Evolutionary conservation across 2,888 invertebrate species (phyloP).

Genomic region (Dolomedes plantarius): DNA sequence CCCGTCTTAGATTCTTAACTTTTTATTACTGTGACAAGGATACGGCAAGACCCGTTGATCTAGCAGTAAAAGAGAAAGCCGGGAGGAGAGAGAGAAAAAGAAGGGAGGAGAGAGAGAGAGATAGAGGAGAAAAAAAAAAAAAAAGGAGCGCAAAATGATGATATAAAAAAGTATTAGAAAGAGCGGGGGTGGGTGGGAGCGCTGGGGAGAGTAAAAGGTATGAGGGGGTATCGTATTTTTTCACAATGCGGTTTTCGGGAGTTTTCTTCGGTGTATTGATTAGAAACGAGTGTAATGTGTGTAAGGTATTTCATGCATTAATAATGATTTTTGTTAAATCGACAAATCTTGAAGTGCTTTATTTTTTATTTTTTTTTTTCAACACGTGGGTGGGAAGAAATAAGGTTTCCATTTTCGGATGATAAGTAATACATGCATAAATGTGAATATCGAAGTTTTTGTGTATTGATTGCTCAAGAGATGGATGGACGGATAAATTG

Average conservation of each 20-base stretch:
- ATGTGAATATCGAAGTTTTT: not conserved
- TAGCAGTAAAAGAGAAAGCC: not conserved
- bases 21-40: constrained; percentile 36
- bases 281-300: not conserved
- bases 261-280: constrained; percentile 15
- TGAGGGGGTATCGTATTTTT: constrained; percentile 12
- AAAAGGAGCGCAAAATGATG: constrained; percentile 1
- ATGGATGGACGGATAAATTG: not conserved
- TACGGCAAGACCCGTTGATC: not conserved
- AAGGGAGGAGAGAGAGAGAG: too few relatives aligned
- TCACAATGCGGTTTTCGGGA: not conserved
- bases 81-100: not conserved
- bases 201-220: not conserved
- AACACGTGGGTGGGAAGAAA: not conserved
- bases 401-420: not conserved
- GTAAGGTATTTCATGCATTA: constrained; percentile 18
- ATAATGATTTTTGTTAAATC: constrained; percentile 16
- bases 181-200: not conserved
- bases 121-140: not conserved
- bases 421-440: constrained; percentile 11
- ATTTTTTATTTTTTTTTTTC: not conserved
- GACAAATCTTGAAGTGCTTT: not conserved
- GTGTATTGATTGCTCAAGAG: not conserved
- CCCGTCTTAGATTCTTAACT: constrained; percentile 46
- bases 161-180: constrained; percentile 19